phyloP scores from a whole-genome alignment of 2,888 invertebrate genomes.

The Acrocera orbiculus region DNA sequence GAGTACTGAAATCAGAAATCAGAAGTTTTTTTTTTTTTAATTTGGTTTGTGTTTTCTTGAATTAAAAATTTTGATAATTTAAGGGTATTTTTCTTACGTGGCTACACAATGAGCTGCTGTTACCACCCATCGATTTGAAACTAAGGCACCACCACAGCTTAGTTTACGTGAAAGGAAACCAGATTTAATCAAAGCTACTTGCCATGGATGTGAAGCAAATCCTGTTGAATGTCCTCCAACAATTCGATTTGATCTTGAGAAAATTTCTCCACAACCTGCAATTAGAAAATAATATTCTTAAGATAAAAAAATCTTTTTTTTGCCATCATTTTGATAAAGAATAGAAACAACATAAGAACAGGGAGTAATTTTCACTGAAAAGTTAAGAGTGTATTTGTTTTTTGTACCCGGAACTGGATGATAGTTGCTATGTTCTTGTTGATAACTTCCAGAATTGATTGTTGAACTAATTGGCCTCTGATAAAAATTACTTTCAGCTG shows the following conservation, averaged over 20 bases:
- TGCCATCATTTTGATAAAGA: too few relatives aligned
- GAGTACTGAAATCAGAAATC: conserved; percentile 41
- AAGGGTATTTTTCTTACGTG: conserved; percentile 42
- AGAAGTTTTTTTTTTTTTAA: neutral
- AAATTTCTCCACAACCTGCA: conserved; percentile 80
- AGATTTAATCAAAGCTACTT: conserved; percentile 80
- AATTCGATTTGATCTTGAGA: conserved; percentile 71
- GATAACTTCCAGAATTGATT: conserved; percentile 4
- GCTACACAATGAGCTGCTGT: conserved; percentile 87
- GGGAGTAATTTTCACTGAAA: neutral
- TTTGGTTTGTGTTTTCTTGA: conserved; percentile 1
- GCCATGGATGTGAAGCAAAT: conserved; percentile 88
- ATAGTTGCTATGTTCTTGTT: conserved; percentile 17
- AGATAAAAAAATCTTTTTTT: too few relatives aligned
- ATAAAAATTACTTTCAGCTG: neutral
- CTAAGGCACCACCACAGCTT: conserved; percentile 78
- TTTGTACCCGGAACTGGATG: conserved; percentile 30
- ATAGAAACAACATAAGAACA: neutral
- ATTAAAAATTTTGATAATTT: neutral
- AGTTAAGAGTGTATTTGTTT: neutral
- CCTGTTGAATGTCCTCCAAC: conserved; percentile 83
- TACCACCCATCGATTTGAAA: conserved; percentile 81
- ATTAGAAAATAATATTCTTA: conserved; percentile 15
- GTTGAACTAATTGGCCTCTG: conserved; percentile 1
- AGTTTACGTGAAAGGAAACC: conserved; percentile 78